These are phyloP conservation scores for Danio albolineatus DNA, from an alignment of 2,797 vertebrate genomes.

Conservation along the genomic window DNA sequence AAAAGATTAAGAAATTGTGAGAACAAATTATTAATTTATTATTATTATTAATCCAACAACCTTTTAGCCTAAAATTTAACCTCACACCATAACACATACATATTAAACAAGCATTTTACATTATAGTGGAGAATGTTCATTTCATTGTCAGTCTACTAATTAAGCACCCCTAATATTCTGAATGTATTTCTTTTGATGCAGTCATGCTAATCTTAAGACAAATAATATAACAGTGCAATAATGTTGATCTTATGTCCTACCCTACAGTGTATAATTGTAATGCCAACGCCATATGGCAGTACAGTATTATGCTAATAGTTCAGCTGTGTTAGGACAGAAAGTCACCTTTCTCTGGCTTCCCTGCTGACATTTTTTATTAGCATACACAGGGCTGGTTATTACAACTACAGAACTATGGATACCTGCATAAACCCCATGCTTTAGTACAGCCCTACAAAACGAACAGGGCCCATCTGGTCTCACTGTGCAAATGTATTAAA, in stretches of 20 bases:
- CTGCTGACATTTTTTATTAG: conserved; percentile 58
- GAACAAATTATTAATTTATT: too few species aligned
- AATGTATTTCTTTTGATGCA: background rate
- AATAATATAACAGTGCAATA: background rate
- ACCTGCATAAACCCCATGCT: conserved; percentile 38
- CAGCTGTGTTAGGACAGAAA: conserved; percentile 63
- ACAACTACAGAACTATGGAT: conserved; percentile 38
- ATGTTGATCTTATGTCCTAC: conserved; percentile 16
- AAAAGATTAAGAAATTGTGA: too few species aligned
- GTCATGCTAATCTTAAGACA: background rate
- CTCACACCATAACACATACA: too few species aligned
- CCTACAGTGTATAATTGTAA: conserved; percentile 37
- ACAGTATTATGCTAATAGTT: conserved; percentile 61
- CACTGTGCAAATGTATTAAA: conserved; percentile 43
- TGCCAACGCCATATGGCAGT: conserved; percentile 46
- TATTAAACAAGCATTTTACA: conserved; percentile 51
- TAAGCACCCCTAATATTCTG: background rate
- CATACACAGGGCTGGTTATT: conserved; percentile 54
- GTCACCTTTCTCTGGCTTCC: conserved; percentile 55
- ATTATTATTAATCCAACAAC: background rate
- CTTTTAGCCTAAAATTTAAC: background rate
- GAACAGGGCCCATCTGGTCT: conserved; percentile 52
- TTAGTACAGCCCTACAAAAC: conserved; percentile 29
- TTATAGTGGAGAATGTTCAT: conserved; percentile 30
- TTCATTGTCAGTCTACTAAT: conserved; percentile 22